These are phyloP conservation scores for Bubo blakistoni DNA, from an alignment of 2,113 vertebrate genomes.

Conservation along the genomic window DNA sequence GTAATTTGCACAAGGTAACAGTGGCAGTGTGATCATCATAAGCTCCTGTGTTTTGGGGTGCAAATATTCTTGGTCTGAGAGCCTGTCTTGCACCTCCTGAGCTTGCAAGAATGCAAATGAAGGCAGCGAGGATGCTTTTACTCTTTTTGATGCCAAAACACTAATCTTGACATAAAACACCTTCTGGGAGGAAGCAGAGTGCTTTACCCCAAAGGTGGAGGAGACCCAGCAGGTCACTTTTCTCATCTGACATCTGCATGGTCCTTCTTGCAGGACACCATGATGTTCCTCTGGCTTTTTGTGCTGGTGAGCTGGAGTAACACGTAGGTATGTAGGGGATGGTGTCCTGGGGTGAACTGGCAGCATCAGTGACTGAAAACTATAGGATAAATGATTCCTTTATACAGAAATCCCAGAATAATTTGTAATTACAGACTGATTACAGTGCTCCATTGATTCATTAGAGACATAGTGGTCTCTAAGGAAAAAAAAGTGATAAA, in stretches of 20 bases:
- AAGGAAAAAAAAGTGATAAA: neutral
- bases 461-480: neutral
- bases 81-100: neutral
- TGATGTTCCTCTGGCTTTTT: neutral
- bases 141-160: neutral
- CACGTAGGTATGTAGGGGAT: rapidly evolving
- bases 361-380: rapidly evolving
- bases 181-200: neutral
- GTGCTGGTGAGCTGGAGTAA: neutral
- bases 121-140: neutral
- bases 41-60: neutral
- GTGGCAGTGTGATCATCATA: neutral
- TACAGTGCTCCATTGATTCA: neutral
- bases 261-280: neutral
- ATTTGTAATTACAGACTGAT: neutral
- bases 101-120: neutral
- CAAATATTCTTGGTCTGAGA: neutral
- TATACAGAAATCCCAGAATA: neutral
- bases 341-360: neutral
- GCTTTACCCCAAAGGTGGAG: neutral
- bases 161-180: neutral
- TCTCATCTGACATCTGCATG: neutral
- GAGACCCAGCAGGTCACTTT: neutral
- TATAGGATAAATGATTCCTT: neutral
- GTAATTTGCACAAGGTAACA: neutral